A percentile compares a stretch with the other conserved stretches of the same genome.
These are phyloP conservation scores for Eubucco bourcierii DNA, from an alignment of 2,113 vertebrate species.

Conservation along the genomic window DNA sequence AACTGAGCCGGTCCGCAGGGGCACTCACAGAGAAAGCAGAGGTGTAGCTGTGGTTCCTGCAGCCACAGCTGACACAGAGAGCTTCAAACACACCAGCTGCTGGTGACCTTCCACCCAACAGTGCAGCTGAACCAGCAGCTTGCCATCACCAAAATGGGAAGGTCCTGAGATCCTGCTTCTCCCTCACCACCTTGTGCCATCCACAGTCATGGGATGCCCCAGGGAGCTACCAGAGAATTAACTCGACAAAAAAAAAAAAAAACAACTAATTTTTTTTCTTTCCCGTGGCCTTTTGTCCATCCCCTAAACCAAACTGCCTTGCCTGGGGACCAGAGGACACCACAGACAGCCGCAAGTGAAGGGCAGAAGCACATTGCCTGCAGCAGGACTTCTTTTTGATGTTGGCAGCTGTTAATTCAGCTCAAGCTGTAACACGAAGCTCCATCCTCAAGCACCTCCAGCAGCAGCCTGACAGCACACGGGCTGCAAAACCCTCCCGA, in stretches of 20 bases:
- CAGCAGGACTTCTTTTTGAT: constrained; percentile 40
- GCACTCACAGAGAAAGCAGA: fast-evolving
- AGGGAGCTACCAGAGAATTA: background rate
- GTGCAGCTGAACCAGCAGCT: background rate
- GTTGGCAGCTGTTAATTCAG: background rate
- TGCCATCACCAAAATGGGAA: fast-evolving
- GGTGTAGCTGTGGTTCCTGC: background rate
- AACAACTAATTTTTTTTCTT: background rate
- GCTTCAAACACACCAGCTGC: background rate
- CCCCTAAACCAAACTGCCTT: background rate
- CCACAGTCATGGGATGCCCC: fast-evolving
- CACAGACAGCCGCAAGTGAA: background rate
- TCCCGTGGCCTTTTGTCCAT: background rate
- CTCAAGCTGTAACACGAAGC: constrained; percentile 46
- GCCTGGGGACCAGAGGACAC: background rate
- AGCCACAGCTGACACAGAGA: background rate
- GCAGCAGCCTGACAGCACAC: background rate
- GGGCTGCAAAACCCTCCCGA: background rate
- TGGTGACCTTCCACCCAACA: background rate
- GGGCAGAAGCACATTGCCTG: constrained; percentile 9
- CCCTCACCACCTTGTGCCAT: background rate
- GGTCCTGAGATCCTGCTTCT: background rate
- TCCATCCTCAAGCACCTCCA: constrained; percentile 17
- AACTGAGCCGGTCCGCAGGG: background rate
- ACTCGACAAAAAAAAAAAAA: background rate